A percentile compares a stretch with the other conserved stretches of the same genome.
Conservation (phyloP, 2,888 invertebrate genomes). For the Malacosoma neustria region DNA sequence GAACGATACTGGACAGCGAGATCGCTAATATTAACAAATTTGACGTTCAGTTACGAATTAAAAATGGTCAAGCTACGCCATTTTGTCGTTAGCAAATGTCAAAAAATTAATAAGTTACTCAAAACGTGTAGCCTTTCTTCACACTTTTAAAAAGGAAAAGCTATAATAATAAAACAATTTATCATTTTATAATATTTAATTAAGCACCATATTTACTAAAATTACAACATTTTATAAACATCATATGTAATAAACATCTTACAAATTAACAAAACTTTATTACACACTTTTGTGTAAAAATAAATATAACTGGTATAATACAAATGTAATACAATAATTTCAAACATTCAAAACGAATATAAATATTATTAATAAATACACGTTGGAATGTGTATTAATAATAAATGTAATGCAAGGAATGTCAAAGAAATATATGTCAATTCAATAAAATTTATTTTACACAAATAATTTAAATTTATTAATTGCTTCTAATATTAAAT, state of each 20-base stretch:
- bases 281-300: slow-evolving; percentile 9
- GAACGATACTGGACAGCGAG: no score
- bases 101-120: no score
- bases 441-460: neutral
- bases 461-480: neutral
- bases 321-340: slow-evolving; percentile 11
- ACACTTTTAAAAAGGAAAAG: no score
- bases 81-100: no score
- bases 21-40: no score
- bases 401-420: slow-evolving; percentile 3
- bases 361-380: slow-evolving; percentile 3
- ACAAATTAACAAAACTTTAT: slow-evolving; percentile 39
- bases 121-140: no score
- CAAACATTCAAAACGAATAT: slow-evolving; percentile 8
- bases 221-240: slow-evolving; percentile 46
- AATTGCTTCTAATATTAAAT: neutral
- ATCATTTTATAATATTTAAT: no score
- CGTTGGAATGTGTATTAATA: slow-evolving; percentile 6
- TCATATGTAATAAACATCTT: no score
- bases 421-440: slow-evolving; percentile 6
- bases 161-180: no score
- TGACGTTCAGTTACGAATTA: no score
- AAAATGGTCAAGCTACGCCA: no score
- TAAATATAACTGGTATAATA: neutral
- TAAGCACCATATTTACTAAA: slow-evolving; percentile 54